Conservation (phyloP, 2,888 invertebrate species). For the Orthosia gracilis region DNA sequence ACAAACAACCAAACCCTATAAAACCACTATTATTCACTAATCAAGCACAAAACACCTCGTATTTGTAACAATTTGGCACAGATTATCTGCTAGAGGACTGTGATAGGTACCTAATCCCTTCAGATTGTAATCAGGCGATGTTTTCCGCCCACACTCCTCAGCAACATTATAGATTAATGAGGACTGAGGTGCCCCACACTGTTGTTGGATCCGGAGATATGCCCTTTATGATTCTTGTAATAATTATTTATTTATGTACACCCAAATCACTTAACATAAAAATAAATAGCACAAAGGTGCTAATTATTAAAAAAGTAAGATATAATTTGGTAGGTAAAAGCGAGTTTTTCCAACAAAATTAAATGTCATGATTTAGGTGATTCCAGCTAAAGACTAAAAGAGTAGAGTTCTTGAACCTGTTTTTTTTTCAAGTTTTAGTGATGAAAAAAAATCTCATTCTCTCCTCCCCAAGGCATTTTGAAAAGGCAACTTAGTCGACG, state of each 20-base stretch:
- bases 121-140: conserved; percentile 55
- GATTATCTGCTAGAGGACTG: conserved; percentile 31
- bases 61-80: conserved; percentile 32
- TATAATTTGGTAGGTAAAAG: too few relatives aligned
- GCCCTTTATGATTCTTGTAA: background rate
- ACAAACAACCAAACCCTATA: background rate
- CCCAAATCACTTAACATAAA: too few relatives aligned
- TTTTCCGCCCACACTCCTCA: conserved; percentile 56
- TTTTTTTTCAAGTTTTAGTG: too few relatives aligned
- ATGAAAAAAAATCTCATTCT: too few relatives aligned
- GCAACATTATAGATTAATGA: conserved; percentile 57
- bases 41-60: conserved; percentile 6
- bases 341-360: too few relatives aligned
- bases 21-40: background rate
- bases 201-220: conserved; percentile 23
- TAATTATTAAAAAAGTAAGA: too few relatives aligned
- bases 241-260: background rate
- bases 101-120: conserved; percentile 35
- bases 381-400: too few relatives aligned
- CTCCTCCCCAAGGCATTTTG: too few relatives aligned
- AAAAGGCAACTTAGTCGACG: too few relatives aligned
- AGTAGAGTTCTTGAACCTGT: too few relatives aligned
- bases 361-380: too few relatives aligned
- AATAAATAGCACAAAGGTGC: too few relatives aligned
- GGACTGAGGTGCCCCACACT: conserved; percentile 35